Percentiles rank a stretch among this genome's conserved stretches.
These are phyloP conservation scores for Oceanites oceanicus DNA, from an alignment of 2,113 vertebrate genomes.

Conservation along the genomic window DNA sequence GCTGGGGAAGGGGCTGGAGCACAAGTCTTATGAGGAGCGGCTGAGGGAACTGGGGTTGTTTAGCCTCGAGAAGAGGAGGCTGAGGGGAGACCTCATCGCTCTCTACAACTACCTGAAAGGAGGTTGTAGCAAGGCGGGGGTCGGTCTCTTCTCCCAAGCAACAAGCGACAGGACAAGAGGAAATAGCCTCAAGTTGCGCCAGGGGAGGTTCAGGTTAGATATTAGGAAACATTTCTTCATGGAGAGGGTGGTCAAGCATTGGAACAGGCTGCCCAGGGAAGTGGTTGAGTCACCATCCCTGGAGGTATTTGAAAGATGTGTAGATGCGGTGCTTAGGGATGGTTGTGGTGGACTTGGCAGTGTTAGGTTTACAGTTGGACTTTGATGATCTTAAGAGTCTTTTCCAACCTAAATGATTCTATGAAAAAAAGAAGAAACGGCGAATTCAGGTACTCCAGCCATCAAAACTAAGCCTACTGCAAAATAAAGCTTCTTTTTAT, in stretches of 20 bases:
- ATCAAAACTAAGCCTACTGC: neutral
- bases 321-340: neutral
- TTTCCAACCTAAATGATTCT: neutral
- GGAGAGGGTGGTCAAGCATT: neutral
- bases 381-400: neutral
- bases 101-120: neutral
- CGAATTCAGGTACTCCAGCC: neutral
- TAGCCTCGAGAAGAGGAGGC: neutral
- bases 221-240: neutral
- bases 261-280: neutral
- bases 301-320: neutral
- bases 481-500: neutral
- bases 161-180: neutral
- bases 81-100: neutral
- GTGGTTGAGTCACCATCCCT: neutral
- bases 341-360: neutral
- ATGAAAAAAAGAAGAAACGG: neutral
- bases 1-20: neutral
- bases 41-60: neutral
- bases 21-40: neutral
- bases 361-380: neutral
- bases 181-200: no score
- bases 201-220: neutral
- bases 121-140: neutral
- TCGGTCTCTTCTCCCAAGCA: neutral